Evolutionary conservation across 2,888 invertebrate species (phyloP), one percentile per base, ranked within the genome.

Genomic region (Villa cingulata): DNA sequence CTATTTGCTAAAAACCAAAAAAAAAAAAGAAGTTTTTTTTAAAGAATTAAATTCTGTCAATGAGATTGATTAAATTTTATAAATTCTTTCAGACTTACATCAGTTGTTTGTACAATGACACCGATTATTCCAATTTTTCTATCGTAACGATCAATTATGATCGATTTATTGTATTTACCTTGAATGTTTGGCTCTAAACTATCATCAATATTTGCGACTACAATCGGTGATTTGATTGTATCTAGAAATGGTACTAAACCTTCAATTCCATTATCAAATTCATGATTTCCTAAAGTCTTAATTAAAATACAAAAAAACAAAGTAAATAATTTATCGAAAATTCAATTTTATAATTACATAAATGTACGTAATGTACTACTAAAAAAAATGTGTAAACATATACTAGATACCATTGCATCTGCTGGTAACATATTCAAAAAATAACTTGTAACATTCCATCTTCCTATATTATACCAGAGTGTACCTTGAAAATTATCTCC

Each of bases 401-500:
- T 36, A 12, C 20, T 15, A 67, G 71, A 71, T 68, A 85, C 85
- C 73, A 85, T 80, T 1, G 78, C 88, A 62, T 87, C 86, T 57
- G 85, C 81, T 1, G 79, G 77, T 45, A 88, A 61, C 56, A 78
- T 65, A 60, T 88, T 87, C 68, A 88, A 76, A 57, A 89, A 85
- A 56, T 79, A 63, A 45, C 81, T 78, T 0, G 85, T 84, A 1
- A 82, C 77, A 54, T 80, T 80, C 80, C 83, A 83, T 56, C 78
- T 76, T n/a, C 80, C 74, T 6, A 83, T 58, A 17, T 79, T 81
- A 59, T 86, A 87, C 83, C 86, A 89, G n/a, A 86, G 72, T 0
- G 87, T 87, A 0, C 89, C 89, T 62, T 87, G 86, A 63, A 80
- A 90, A 61, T 82, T 82, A 65, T 89, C 89, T 0, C 89, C 89